Evolutionary conservation across 2,113 vertebrate genomes (phyloP).

Genomic region (Spea bombifrons): DNA sequence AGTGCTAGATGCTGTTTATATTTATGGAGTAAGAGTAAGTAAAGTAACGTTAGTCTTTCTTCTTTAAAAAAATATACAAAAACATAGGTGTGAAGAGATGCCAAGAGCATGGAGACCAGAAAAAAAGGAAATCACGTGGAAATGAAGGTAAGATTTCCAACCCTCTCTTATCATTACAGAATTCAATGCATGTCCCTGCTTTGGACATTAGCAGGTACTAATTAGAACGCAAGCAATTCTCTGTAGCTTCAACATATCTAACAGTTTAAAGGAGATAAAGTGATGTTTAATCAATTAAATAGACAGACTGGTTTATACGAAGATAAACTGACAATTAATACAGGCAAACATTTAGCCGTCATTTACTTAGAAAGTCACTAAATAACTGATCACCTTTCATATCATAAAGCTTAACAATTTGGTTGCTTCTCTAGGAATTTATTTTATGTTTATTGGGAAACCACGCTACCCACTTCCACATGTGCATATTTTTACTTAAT

Average conservation of each 20-base stretch:
- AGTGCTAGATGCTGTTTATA: neutral
- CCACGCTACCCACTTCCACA: too few relatives aligned
- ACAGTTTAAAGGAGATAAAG: neutral
- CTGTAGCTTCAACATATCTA: neutral
- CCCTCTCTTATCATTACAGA: neutral
- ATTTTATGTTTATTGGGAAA: too few relatives aligned
- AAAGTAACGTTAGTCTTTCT: neutral
- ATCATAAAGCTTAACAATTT: too few relatives aligned
- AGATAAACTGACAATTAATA: too few relatives aligned
- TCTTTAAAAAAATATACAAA: slow-evolving; percentile 8
- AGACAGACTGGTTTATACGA: neutral
- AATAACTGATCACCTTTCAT: too few relatives aligned
- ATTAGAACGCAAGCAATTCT: neutral
- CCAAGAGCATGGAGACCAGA: neutral
- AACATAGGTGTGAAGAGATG: neutral
- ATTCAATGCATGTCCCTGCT: neutral
- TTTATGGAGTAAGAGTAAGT: neutral
- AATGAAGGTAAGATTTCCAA: slow-evolving; percentile 2
- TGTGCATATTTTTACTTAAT: too few relatives aligned
- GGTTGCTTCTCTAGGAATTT: too few relatives aligned
- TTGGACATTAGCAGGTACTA: neutral
- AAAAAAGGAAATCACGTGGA: neutral
- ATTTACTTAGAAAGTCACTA: too few relatives aligned
- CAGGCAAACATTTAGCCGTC: too few relatives aligned
- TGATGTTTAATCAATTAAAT: neutral